Evolutionary conservation across 2,113 vertebrate genomes (phyloP).

Genomic region (Bagarius yarrelli): DNA sequence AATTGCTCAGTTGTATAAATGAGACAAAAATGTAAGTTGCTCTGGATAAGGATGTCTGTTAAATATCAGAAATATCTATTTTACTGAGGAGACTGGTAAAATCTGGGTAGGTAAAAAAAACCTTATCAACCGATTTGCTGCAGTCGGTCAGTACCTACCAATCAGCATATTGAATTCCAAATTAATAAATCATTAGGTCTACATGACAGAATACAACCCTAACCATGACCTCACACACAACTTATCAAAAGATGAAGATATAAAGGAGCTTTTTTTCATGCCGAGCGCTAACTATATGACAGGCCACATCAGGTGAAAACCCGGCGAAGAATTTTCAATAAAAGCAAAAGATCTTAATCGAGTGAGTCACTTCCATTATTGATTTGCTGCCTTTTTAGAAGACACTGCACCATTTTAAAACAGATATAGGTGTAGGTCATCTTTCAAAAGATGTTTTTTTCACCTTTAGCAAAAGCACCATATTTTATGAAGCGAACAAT

Average conservation of each 20-base stretch:
- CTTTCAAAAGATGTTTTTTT: not conserved
- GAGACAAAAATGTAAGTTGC: too few relatives aligned
- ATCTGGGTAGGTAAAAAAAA: not conserved
- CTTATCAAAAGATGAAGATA: too few relatives aligned
- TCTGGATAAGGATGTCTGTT: too few relatives aligned
- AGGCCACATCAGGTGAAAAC: not conserved
- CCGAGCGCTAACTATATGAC: not conserved
- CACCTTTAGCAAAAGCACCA: conserved; percentile 9
- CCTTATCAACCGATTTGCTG: not conserved
- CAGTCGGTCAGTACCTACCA: too few relatives aligned
- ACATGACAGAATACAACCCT: not conserved
- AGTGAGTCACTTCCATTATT: conserved; percentile 9
- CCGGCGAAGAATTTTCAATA: not conserved
- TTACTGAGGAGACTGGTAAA: not conserved
- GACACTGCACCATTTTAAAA: conserved; percentile 15
- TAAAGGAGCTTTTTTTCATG: not conserved
- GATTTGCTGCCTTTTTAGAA: conserved; percentile 7
- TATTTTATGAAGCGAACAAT: conserved; percentile 6
- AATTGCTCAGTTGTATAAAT: too few relatives aligned
- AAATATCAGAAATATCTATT: too few relatives aligned
- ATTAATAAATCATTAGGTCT: not conserved
- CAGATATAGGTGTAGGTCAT: not conserved
- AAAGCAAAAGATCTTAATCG: conserved; percentile 2
- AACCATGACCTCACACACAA: not conserved
- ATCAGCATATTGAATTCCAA: not conserved